Conservation (phyloP, 2,113 vertebrate species). For the Percina caprodes region DNA sequence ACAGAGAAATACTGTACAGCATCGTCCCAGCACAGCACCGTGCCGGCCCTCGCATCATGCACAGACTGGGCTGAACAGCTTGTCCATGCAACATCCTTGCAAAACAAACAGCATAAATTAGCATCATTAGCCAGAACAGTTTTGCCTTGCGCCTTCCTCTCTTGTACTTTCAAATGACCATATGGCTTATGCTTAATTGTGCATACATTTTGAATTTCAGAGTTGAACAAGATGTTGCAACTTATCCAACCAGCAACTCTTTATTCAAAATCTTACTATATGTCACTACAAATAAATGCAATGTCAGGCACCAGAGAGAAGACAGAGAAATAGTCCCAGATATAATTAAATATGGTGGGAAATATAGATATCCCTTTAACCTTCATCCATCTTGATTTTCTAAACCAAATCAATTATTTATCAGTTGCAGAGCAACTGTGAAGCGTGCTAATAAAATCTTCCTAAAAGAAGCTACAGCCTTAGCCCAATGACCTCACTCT, state of each 20-base stretch:
- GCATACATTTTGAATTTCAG: slow-evolving; percentile 38
- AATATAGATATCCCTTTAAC: slow-evolving; percentile 43
- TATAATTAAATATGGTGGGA: slow-evolving; percentile 32
- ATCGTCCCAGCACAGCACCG: slow-evolving; percentile 26
- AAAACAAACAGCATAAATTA: slow-evolving; percentile 45
- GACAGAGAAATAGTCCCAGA: slow-evolving; percentile 22
- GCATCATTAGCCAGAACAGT: slow-evolving; percentile 35
- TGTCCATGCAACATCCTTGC: slow-evolving; percentile 34
- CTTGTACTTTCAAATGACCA: slow-evolving; percentile 54
- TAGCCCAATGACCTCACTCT: neutral
- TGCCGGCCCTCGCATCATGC: slow-evolving; percentile 10
- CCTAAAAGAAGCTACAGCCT: slow-evolving; percentile 10
- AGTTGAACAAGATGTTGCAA: slow-evolving; percentile 21
- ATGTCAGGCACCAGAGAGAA: slow-evolving; percentile 22
- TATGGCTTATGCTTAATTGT: slow-evolving; percentile 57
- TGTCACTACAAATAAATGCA: slow-evolving; percentile 6
- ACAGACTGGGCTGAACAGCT: slow-evolving; percentile 45
- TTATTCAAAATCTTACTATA: slow-evolving; percentile 6
- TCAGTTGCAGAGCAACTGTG: slow-evolving; percentile 21
- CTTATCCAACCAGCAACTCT: slow-evolving; percentile 6
- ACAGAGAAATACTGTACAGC: slow-evolving; percentile 12
- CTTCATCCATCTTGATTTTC: slow-evolving; percentile 56
- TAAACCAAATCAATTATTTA: slow-evolving; percentile 38
- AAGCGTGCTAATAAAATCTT: slow-evolving; percentile 15
- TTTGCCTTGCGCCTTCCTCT: slow-evolving; percentile 30